Conservation (phyloP, 30 jellyfish, hydroid and myxozoan genomes). For the Hydra vulgaris region DNA sequence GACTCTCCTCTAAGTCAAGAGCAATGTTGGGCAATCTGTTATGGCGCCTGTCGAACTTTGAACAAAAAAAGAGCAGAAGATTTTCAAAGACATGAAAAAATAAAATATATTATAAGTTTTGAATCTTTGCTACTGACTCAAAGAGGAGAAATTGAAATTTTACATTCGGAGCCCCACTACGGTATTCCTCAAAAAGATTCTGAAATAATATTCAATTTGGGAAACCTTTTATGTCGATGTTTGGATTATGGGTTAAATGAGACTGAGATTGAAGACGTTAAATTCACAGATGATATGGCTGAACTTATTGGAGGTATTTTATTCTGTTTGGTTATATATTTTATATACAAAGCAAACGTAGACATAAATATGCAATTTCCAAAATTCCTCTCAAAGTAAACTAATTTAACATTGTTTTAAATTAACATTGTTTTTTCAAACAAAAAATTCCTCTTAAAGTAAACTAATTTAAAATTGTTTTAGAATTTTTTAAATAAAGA, state of each 20-base stretch:
- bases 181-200: conserved; percentile 47
- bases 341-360: too few relatives aligned
- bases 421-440: too few relatives aligned
- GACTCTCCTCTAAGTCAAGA: conserved; percentile 82
- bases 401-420: too few relatives aligned
- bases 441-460: too few relatives aligned
- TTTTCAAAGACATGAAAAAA: conserved; percentile 27
- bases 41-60: conserved; percentile 32
- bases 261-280: conserved; percentile 13
- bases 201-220: conserved; percentile 49
- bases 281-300: conserved; percentile 49
- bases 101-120: conserved; percentile 17
- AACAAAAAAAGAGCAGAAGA: conserved; percentile 36
- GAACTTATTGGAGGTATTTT: conserved; percentile 50
- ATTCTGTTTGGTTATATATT: background rate
- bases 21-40: conserved; percentile 82
- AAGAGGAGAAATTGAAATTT: conserved; percentile 45
- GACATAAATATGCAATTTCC: too few relatives aligned
- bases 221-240: conserved; percentile 57
- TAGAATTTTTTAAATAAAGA: too few relatives aligned
- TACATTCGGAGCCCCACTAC: conserved; percentile 29
- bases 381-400: too few relatives aligned
- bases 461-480: too few relatives aligned
- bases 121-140: conserved; percentile 41
- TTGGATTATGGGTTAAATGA: conserved; percentile 42